Conservation (phyloP, 2,113 vertebrate genomes). For the Serinus canaria region DNA sequence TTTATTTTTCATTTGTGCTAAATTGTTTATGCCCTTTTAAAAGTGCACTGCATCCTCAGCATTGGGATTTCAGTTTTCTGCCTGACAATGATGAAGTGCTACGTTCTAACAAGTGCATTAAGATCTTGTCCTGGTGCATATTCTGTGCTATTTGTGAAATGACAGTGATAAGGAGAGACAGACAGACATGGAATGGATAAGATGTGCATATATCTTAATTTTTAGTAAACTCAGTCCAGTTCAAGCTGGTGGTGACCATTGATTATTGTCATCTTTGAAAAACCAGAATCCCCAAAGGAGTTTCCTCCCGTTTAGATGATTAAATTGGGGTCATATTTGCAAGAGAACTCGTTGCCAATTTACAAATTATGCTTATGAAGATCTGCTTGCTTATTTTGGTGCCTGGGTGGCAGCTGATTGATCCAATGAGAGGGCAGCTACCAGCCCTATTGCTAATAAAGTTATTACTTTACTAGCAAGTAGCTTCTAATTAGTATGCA, state of each 20-base stretch:
- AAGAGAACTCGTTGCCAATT: neutral
- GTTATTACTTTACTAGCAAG: neutral
- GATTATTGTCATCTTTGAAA: neutral
- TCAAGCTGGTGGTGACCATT: neutral
- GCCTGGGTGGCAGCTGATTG: neutral
- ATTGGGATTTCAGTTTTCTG: conserved; percentile 23
- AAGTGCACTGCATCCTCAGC: conserved; percentile 16
- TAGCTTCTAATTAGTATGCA: conserved; percentile 2
- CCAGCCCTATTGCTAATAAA: neutral
- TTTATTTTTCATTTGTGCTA: conserved; percentile 61
- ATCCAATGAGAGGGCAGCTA: neutral
- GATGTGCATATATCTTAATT: neutral
- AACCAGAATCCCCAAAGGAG: neutral
- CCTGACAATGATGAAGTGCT: conserved; percentile 40
- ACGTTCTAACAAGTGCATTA: conserved; percentile 28
- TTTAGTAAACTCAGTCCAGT: neutral
- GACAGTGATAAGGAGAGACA: conserved; percentile 42
- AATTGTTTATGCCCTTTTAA: conserved; percentile 50
- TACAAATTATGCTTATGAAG: neutral
- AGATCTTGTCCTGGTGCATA: conserved; percentile 48
- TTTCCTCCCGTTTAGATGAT: neutral
- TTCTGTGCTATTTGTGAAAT: conserved; percentile 56
- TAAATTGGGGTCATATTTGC: neutral
- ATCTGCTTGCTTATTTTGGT: neutral
- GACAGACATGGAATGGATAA: neutral